A percentile compares a stretch with the other conserved stretches of the same genome.
Evolutionary conservation across 2,888 invertebrate species (phyloP).

Genomic region (Diaprepes abbreviatus): DNA sequence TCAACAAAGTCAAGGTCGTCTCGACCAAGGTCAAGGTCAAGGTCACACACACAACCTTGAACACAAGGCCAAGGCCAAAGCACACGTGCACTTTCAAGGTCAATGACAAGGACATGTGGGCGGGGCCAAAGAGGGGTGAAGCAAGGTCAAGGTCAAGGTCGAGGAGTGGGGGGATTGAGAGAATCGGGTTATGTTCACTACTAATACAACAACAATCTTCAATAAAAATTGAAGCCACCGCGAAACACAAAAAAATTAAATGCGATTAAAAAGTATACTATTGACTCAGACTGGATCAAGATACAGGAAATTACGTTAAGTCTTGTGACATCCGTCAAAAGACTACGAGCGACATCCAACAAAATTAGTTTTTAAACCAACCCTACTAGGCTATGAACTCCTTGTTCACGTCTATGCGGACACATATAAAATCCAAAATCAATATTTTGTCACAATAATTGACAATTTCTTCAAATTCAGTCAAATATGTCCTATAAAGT

Average conservation of each 20-base stretch:
- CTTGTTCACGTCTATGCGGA: slow-evolving; percentile 1
- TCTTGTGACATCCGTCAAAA: slow-evolving; percentile 21
- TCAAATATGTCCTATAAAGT: slow-evolving; percentile 2
- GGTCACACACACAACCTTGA: no score
- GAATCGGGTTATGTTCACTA: no score
- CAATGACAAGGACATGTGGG: no score
- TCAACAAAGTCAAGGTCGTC: no score
- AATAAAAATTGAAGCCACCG: no score
- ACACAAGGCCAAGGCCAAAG: no score
- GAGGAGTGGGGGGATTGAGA: no score
- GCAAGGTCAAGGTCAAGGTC: no score
- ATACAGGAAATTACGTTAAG: slow-evolving; percentile 19
- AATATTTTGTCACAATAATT: not conserved
- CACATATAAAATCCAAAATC: not conserved
- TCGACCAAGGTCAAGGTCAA: no score
- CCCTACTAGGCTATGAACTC: slow-evolving; percentile 7
- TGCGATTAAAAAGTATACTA: slow-evolving; percentile 17
- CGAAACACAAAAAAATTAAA: slow-evolving; percentile 23
- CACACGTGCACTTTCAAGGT: no score
- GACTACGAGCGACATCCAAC: slow-evolving; percentile 20
- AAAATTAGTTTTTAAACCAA: slow-evolving; percentile 26
- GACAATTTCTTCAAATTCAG: slow-evolving; percentile 12
- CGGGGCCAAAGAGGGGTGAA: no score
- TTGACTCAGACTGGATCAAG: slow-evolving; percentile 26
- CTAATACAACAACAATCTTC: no score